A percentile compares a stretch with the other conserved stretches of the same genome.
Evolutionary conservation across 2,888 invertebrate species (phyloP).

Genomic region (Drosophila fulvimacula): DNA sequence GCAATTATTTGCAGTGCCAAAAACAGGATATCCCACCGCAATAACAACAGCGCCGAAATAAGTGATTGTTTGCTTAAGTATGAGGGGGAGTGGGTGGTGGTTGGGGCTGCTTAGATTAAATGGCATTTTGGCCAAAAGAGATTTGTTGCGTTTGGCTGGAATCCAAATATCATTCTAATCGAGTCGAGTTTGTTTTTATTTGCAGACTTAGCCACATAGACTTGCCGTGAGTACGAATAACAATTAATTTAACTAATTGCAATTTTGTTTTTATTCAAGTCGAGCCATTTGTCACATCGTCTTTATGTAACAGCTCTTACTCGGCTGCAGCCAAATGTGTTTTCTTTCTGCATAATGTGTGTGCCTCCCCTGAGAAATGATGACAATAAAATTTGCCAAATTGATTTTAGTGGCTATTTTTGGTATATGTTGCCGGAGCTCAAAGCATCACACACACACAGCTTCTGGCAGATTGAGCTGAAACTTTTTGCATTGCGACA

Average conservation of each 20-base stretch:
- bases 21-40: constrained; percentile 36
- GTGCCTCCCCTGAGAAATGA: constrained; percentile 35
- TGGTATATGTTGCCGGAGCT: constrained; percentile 52
- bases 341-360: constrained; percentile 6
- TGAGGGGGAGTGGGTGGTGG: background rate
- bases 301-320: constrained; percentile 17
- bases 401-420: constrained; percentile 62
- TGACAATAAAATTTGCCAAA: constrained; percentile 67
- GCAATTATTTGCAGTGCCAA: constrained; percentile 59
- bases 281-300: constrained; percentile 3
- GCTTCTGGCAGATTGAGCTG: constrained; percentile 8
- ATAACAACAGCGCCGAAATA: constrained; percentile 28
- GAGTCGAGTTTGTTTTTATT: constrained; percentile 5
- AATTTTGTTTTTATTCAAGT: background rate
- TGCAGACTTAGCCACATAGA: background rate
- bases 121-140: constrained; percentile 7
- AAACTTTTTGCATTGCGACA: constrained; percentile 39
- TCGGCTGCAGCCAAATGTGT: background rate
- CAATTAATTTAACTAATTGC: constrained; percentile 37
- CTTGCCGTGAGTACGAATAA: constrained; percentile 11
- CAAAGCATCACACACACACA: constrained; percentile 14
- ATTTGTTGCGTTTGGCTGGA: constrained; percentile 11
- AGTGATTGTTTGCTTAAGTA: constrained; percentile 18
- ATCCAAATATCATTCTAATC: constrained; percentile 18
- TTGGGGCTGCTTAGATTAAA: constrained; percentile 6